Evolutionary conservation across 2,113 vertebrate genomes (phyloP), one percentile per base, ranked within the genome.

Genomic region (Oncorhynchus gorbuscha): DNA sequence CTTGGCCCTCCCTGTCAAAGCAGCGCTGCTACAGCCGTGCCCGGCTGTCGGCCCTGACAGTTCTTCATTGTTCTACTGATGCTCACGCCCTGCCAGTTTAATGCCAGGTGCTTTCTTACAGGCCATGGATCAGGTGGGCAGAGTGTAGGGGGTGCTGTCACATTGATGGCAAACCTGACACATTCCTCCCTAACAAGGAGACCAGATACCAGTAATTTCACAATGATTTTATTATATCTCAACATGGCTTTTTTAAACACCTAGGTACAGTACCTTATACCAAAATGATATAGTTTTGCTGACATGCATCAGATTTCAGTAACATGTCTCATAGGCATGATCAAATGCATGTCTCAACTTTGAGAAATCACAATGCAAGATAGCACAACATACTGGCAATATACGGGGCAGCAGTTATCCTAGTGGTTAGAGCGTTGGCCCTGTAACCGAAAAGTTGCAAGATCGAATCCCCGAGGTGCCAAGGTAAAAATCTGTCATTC

Each of bases 1-100:
- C 89, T 95, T 96, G 96, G 94, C 95, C 96, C 94, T 94, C 71
- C 88, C 96, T 98, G 96, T 98, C 96, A 97, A 94, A 92, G 91
- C 90, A 77, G 90, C 89, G 90, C 94, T 92, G 94, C 93, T 92
- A 90, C 93, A 95, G 95, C 94, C 94, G 85, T 94, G 95, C 93
- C 95, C 95, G 92, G 93, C 95, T 96, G 95, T 95, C 93, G 90
- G 92, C 87, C 87, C 91, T 97, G 96, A 96, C 96, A 97, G 95
- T 83, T 91, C 86, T 94, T 94, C 93, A 96, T 96, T 97, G 96
- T 97, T 96, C 93, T 87, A 91, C 89, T 92, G 85, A 92, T 67
- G 93, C 91, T 88, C 83, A 90, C 91, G 90, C 91, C 92, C 93
- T 87, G 69, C 92, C 93, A 91, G 92, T 91, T 89, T 94, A 93